Conservation (phyloP, 1,140 invertebrate genomes). For the Zaprionus camerounensis region DNA sequence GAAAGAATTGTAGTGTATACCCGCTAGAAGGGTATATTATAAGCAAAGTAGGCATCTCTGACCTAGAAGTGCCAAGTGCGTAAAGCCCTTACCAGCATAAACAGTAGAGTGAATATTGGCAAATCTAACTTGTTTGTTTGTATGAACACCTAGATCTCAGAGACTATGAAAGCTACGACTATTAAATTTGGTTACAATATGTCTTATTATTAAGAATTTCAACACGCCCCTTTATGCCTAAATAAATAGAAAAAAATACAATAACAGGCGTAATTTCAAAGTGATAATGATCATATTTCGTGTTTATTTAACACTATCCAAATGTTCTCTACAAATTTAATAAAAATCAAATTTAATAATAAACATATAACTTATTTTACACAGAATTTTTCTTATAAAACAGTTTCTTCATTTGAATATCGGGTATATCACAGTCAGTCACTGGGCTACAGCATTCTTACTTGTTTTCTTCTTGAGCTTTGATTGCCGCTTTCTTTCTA, state of each 20-base stretch:
- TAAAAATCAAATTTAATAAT: background rate
- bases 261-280: background rate
- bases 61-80: too few relatives aligned
- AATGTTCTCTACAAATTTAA: background rate
- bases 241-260: background rate
- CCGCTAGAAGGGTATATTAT: background rate
- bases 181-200: background rate
- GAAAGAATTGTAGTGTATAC: background rate
- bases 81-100: background rate
- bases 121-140: background rate
- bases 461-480: conserved; percentile 55
- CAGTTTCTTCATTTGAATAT: too few relatives aligned
- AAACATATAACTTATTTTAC: background rate
- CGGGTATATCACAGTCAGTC: background rate
- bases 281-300: background rate
- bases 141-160: background rate
- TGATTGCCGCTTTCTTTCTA: conserved; percentile 64
- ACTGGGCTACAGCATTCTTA: background rate
- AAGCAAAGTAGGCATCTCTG: too few relatives aligned
- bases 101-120: background rate
- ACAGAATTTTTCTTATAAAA: too few relatives aligned
- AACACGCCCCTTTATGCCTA: accelerated
- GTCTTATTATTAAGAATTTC: background rate
- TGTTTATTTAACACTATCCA: accelerated
- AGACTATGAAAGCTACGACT: accelerated